A percentile compares a stretch with the other conserved stretches of the same genome.
Conservation (phyloP, 2,888 invertebrate genomes). For the Gortyna flavago region DNA sequence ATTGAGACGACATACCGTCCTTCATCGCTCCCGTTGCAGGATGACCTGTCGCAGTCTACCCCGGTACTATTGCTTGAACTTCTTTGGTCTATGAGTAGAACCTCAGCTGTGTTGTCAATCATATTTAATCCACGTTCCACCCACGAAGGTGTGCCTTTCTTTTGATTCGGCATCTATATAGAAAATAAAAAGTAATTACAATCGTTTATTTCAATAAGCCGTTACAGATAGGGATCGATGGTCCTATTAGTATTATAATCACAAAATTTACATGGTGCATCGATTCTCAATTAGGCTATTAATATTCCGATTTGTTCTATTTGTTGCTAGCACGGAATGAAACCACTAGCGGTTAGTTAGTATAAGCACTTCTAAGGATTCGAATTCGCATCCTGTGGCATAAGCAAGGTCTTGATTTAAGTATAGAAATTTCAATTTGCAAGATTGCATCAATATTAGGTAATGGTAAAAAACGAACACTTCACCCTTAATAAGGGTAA, state of each 20-base stretch:
- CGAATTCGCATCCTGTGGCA: neutral
- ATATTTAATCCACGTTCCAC: constrained; percentile 90
- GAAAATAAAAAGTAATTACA: constrained; percentile 33
- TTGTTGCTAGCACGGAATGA: constrained; percentile 33
- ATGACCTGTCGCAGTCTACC: constrained; percentile 85
- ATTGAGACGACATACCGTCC: constrained; percentile 78
- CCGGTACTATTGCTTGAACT: constrained; percentile 85
- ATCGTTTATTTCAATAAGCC: constrained; percentile 30
- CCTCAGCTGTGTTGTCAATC: constrained; percentile 88
- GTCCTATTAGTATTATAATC: constrained; percentile 24
- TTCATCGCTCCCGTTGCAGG: constrained; percentile 87
- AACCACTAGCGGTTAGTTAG: neutral
- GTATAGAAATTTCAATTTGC: neutral
- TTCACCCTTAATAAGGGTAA: neutral
- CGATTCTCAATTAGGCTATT: constrained; percentile 44
- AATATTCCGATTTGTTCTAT: constrained; percentile 38
- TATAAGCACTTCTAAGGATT: neutral
- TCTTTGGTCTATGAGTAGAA: constrained; percentile 90
- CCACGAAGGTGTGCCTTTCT: constrained; percentile 90
- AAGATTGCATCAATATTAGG: neutral
- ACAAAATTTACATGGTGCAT: constrained; percentile 4
- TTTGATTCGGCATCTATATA: constrained; percentile 86
- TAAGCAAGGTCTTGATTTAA: neutral
- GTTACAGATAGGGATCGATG: constrained; percentile 23
- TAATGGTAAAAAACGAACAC: neutral